phyloP scores from a whole-genome alignment of 2,113 vertebrate genomes.

The Phainopepla nitens region DNA sequence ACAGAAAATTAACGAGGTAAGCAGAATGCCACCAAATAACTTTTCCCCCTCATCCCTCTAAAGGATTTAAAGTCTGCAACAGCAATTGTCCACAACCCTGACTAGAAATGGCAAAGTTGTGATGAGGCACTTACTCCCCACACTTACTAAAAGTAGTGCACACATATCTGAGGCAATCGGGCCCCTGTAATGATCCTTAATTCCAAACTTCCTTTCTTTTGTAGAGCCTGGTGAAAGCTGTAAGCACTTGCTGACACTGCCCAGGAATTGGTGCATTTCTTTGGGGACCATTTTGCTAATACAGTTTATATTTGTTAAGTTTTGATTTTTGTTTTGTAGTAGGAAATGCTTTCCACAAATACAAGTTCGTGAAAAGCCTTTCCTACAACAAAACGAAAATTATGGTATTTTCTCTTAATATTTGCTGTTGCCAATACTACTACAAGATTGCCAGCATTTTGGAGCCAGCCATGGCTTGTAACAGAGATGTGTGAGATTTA shows the following conservation, averaged over 20 bases:
- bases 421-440: neutral
- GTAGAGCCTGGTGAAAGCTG: neutral
- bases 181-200: constrained; percentile 28
- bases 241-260: neutral
- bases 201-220: constrained; percentile 48
- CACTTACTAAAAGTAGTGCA: neutral
- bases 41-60: rapidly evolving
- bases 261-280: neutral
- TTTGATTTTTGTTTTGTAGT: neutral
- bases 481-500: neutral
- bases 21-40: neutral
- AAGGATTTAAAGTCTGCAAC: neutral
- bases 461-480: neutral
- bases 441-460: neutral
- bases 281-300: neutral
- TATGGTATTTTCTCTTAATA: too few relatives aligned
- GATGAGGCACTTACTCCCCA: neutral
- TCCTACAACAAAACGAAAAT: too few relatives aligned
- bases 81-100: neutral
- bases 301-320: neutral
- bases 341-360: neutral
- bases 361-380: too few relatives aligned
- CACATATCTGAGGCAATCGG: neutral
- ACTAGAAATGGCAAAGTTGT: neutral
- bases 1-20: neutral